Evolutionary conservation across 2,888 invertebrate species (phyloP).

Genomic region (Villa cingulata): DNA sequence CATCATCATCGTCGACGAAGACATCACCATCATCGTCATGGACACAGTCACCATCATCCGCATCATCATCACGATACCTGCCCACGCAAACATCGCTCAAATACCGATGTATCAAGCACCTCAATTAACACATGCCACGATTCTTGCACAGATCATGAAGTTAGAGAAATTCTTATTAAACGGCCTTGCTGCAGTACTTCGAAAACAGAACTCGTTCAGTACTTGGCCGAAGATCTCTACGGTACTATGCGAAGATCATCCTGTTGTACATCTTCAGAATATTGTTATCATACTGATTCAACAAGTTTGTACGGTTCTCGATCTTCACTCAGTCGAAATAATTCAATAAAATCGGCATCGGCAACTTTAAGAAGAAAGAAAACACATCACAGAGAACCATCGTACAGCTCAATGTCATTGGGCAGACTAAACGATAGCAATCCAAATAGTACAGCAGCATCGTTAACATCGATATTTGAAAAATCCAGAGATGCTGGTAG

Average conservation of each 20-base stretch:
- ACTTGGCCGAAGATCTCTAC: conserved; percentile 33
- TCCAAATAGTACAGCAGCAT: conserved; percentile 29
- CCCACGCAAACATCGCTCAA: conserved; percentile 30
- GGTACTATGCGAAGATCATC: conserved; percentile 28
- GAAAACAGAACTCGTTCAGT: conserved; percentile 33
- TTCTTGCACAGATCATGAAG: conserved; percentile 29
- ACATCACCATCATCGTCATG: conserved; percentile 22
- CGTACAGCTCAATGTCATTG: conserved; percentile 32
- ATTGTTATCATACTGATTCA: conserved; percentile 35
- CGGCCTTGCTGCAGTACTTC: conserved; percentile 27
- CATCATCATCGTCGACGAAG: conserved; percentile 14
- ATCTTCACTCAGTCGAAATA: conserved; percentile 33
- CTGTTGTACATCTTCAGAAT: conserved; percentile 36
- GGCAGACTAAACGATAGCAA: conserved; percentile 30
- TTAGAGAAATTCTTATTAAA: conserved; percentile 30
- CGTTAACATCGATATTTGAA: conserved; percentile 33
- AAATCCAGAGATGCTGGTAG: conserved; percentile 25
- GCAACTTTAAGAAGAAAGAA: conserved; percentile 24
- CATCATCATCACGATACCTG: conserved; percentile 19
- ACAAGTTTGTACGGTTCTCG: conserved; percentile 35
- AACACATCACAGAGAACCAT: conserved; percentile 25
- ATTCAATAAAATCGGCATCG: conserved; percentile 33
- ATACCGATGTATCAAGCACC: conserved; percentile 30
- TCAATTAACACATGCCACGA: conserved; percentile 30
- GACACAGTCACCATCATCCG: conserved; percentile 14